Base-by-base conservation (phyloP, 2,113 vertebrate genomes). In the Aleadryas rufinucha region DNA sequence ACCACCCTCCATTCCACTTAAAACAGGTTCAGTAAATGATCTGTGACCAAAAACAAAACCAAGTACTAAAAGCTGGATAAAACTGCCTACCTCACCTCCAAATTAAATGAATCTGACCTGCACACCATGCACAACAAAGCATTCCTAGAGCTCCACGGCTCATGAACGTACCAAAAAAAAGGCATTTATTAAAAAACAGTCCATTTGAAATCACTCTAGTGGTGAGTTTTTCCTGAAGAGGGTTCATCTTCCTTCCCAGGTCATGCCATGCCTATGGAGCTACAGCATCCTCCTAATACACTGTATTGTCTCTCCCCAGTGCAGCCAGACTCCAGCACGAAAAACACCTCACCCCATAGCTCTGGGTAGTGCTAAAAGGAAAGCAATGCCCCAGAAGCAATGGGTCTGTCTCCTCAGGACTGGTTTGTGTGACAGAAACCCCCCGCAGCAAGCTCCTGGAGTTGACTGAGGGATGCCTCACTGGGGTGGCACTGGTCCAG, bases 41-140 rank as follows among this genome's bases (percentile, higher is more conserved):
- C 94, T 91, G 93, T 97, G 95, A 97, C 96, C 95, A 96, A 97
- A 96, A 97, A 85, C 94, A 97, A 96, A 96, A 95, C 94, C 95
- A 91, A 97, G 63, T 78, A 94, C 91, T 85, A 97, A 94, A 97
- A 85, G 71, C 68, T 93, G 93, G 95, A 88, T 89, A 77, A 91
- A 97, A 94, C 87, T 93, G 75, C 78, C 93, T 61, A 61, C 88
- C 94, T 95, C 87, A 90, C 82, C 93, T 96, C 90, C 87, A 96
- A 95, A 96, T 97, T 93, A 95, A 96, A 97, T 95, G 72, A 71
- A 74, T 88, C 70, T 96, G 93, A 95, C 87, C 71, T 53, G 75
- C 74, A 89, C 74, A 91, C 18, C 47, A 63, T 16, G 47, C 27
- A 89, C 56, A 89, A 85, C 65, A 95, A 95, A 93, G 75, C 94